Evolutionary conservation across 2,797 vertebrate species (phyloP), one percentile per base, ranked within the genome.

Genomic region (Gymnoscopelus microlampas): DNA sequence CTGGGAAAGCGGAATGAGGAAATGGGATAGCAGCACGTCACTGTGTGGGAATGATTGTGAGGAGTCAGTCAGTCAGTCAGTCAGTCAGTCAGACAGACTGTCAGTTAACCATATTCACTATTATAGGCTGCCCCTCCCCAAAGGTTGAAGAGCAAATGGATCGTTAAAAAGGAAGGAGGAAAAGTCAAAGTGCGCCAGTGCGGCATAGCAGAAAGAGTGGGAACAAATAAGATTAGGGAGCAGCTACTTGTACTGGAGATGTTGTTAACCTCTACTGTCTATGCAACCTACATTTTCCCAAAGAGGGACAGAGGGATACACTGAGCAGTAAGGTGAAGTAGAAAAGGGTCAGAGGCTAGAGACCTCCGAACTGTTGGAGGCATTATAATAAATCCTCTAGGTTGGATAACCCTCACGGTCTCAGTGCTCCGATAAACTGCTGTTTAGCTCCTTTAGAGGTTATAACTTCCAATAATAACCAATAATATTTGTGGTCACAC

Each of bases 281-380:
- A 7, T 23, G 1, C 13, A 60, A 59, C 51, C 29, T 68, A 8
- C 0, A 12, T 67, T 77, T 76, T 69, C 26, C 66, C 50, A 59
- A 32, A 6, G 56, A 75, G 59, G 6, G 35, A 26, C 3, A 10
- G 13, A 49, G 29, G 62, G 51, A 59, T 62, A 57, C 47, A 49
- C 54, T 54, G 48, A 74, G 44, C 29, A 47, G 51, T 14, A 47
- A 70, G 10, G 39, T 70, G 5, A 8, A 55, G 56, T 23, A 70
- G 56, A 26, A 73, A 63, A 78, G 56, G 74, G 74, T 82, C 70
- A 9, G 61, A 73, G 70, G 81, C 75, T 44, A 12, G 80, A 63
- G 55, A 70, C 71, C 61, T 62, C 64, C 49, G 60, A 72, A 77
- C 71, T 65, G 53, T 54, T 35, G 0, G 53, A 61, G 60, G 66